phyloP scores from a whole-genome alignment of 2,113 vertebrate genomes.

The Bubalus kerabau region DNA sequence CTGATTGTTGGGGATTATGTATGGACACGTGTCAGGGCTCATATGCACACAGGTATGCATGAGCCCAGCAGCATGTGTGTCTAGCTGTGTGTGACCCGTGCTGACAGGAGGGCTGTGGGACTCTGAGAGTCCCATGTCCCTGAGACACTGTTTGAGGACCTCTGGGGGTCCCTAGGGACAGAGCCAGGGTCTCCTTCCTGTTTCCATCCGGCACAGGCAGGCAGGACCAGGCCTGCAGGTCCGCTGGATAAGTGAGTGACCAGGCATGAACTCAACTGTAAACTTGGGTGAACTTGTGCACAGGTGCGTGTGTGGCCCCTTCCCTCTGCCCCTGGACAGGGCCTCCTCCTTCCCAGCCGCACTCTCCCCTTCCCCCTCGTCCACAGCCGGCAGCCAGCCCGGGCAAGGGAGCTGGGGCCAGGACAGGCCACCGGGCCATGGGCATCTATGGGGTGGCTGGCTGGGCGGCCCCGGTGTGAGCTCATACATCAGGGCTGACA shows the following conservation, averaged over 20 bases:
- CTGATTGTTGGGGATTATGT: not conserved
- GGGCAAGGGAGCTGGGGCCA: constrained; percentile 43
- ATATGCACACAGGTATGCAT: too few relatives aligned
- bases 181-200: not conserved
- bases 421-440: constrained; percentile 70
- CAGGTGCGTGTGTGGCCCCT: not conserved
- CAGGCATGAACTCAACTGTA: not conserved
- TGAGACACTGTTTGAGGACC: not conserved
- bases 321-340: not conserved
- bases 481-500: constrained; percentile 99
- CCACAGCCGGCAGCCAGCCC: not conserved
- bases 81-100: not conserved
- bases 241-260: not conserved
- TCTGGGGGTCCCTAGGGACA: not conserved
- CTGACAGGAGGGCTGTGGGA: not conserved
- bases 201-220: not conserved
- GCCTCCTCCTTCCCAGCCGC: not conserved
- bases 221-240: not conserved
- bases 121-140: not conserved
- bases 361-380: not conserved
- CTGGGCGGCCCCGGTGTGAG: constrained; percentile 73
- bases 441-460: constrained; percentile 68
- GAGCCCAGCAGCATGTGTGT: not conserved
- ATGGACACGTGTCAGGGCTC: not conserved
- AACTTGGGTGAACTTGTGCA: not conserved